A percentile compares a stretch with the other conserved stretches of the same genome.
phyloP scores from a whole-genome alignment of 2,888 invertebrate genomes.

The Coelogynopora nodosa region DNA sequence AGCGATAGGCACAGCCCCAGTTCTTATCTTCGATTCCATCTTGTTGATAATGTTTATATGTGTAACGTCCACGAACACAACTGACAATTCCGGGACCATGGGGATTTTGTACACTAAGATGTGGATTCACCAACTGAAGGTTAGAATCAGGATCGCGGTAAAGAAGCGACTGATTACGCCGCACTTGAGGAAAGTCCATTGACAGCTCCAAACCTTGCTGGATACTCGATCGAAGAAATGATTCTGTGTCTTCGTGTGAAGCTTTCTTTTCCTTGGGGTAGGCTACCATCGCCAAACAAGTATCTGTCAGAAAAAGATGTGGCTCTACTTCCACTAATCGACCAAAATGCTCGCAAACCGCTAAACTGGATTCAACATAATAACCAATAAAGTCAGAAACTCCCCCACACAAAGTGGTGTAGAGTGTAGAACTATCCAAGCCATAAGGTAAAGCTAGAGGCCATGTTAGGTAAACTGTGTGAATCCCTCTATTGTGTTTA shows the following conservation, averaged over 20 bases:
- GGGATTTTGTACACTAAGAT: neutral
- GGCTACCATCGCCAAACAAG: neutral
- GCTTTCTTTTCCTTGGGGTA: neutral
- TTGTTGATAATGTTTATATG: conserved; percentile 88
- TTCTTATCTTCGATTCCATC: conserved; percentile 87
- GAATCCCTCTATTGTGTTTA: neutral
- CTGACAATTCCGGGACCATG: neutral
- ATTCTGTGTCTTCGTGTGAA: neutral
- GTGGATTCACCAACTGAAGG: neutral
- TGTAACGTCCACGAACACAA: conserved; percentile 76
- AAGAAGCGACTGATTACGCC: neutral
- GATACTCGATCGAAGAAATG: neutral
- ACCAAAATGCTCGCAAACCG: neutral
- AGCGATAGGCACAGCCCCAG: conserved; percentile 99
- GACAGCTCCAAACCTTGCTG: neutral
- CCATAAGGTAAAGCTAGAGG: neutral
- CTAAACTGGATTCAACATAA: neutral
- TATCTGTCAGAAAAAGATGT: neutral
- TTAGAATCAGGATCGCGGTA: neutral
- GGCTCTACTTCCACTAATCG: neutral
- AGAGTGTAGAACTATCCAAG: neutral
- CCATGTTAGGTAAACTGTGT: neutral
- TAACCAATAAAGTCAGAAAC: neutral
- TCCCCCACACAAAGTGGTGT: neutral
- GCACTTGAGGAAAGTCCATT: neutral